A percentile compares a stretch with the other conserved stretches of the same genome.
phyloP scores from a whole-genome alignment of 2,888 invertebrate species.

The Trissonchulus latispiculum region DNA sequence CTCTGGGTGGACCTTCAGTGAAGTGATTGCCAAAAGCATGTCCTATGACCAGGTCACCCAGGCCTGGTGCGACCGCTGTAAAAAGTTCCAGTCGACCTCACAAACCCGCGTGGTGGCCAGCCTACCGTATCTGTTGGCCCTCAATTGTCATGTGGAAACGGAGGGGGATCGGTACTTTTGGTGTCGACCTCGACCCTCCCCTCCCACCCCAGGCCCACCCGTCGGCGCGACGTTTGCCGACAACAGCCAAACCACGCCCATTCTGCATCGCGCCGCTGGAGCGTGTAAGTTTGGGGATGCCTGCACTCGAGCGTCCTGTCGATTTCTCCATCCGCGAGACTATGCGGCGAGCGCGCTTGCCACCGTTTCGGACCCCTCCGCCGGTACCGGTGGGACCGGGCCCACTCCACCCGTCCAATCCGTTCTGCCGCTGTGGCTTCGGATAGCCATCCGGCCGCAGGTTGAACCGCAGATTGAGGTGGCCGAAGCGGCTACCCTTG shows the following conservation, averaged over 20 bases:
- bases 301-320: conserved; percentile 13
- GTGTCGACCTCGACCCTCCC: conserved; percentile 29
- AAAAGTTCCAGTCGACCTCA: conserved; percentile 59
- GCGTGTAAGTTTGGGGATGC: conserved; percentile 17
- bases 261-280: background rate
- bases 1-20: background rate
- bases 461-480: background rate
- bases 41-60: conserved; percentile 71
- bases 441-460: background rate
- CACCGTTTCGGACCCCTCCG: background rate
- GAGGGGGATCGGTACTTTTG: conserved; percentile 52
- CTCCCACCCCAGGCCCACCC: background rate
- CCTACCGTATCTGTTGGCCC: conserved; percentile 70
- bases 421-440: background rate
- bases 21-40: conserved; percentile 41
- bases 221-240: background rate
- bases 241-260: too few species aligned
- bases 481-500: background rate
- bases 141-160: conserved; percentile 78
- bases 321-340: conserved; percentile 3
- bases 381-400: background rate
- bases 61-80: conserved; percentile 68
- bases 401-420: too few species aligned
- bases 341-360: too few species aligned
- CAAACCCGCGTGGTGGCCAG: conserved; percentile 50